Evolutionary conservation across 2,888 invertebrate genomes (phyloP), one percentile per base, ranked within the genome.

Genomic region (Pollenia labialis): DNA sequence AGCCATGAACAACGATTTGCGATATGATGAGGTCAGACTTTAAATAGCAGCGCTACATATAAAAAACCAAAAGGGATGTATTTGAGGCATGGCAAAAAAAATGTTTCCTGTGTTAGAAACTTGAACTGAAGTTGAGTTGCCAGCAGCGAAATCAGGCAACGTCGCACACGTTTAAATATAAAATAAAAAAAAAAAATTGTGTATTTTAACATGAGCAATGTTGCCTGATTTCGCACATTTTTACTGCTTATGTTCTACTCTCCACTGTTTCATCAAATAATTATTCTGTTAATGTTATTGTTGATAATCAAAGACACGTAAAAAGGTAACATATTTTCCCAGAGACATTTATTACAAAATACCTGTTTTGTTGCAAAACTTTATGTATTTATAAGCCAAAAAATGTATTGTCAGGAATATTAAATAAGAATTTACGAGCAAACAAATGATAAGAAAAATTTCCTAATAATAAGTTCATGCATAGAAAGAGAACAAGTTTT

Each of bases 271-370:
- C 0, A n/a, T 58, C n/a, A 58, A 50, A 69, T 50, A 58, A 69
- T 54, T 44, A 54, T 62, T 71, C n/a, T 14, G n/a, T 54, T 54
- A 69, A 64, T 60, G 18, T 71, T 32, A 68, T 58, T 62, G 54
- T 40, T 71, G 72, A 85, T 77, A 85, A 81, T 77, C 72, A 77
- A 72, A 76, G 69, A 52, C 81, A 85, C 85, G 85, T 81, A 85
- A 60, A 68, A 66, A 52, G 77, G 76, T 68, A 85, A 74, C 81
- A 85, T 68, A 85, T 72, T 85, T 81, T 72, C 58, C 23, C 12
- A 1, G 1, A 80, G 10, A 62, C 60, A 50, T 69, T 50, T 60
- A 79, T 42, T 60, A 23, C 50, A 16, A 50, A 69, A 32, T 58
- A 80, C 23, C 4, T 60, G 60, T 32, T 62, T 32, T 52, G 42